A percentile compares a stretch with the other conserved stretches of the same genome.
These are phyloP conservation scores for Leptocoma aspasia DNA, from an alignment of 2,113 vertebrate genomes.

Conservation along the genomic window DNA sequence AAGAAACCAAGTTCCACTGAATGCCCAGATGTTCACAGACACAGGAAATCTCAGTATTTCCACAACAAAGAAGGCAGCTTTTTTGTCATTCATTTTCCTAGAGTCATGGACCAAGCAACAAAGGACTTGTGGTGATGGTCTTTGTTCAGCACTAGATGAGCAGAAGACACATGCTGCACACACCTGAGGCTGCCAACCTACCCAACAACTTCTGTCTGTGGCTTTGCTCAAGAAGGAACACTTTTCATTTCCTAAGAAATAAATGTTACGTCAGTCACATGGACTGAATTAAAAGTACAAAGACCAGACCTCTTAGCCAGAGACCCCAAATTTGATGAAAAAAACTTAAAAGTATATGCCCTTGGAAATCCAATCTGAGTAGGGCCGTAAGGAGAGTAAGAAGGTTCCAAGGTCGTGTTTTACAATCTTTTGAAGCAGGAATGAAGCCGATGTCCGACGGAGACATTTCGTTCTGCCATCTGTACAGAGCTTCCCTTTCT, in stretches of 20 bases:
- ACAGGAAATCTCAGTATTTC: background rate
- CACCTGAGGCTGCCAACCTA: background rate
- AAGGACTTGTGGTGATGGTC: background rate
- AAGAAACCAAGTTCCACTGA: background rate
- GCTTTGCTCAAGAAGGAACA: background rate
- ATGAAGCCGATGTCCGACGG: background rate
- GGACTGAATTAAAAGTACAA: constrained; percentile 40
- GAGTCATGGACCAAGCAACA: background rate
- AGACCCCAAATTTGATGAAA: background rate
- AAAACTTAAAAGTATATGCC: background rate
- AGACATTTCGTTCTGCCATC: background rate
- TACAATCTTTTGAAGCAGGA: constrained; percentile 26
- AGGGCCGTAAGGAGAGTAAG: background rate
- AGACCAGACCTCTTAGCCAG: background rate
- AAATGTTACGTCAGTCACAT: constrained; percentile 19
- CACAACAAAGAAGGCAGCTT: background rate
- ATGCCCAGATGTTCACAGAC: background rate
- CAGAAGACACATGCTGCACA: background rate
- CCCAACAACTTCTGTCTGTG: background rate
- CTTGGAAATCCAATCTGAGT: constrained; percentile 4
- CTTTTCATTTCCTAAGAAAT: constrained; percentile 33
- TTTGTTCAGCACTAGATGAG: background rate
- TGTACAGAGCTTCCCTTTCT: constrained; percentile 38
- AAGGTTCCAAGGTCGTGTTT: constrained; percentile 31
- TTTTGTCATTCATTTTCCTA: background rate